Evolutionary conservation across 2,888 invertebrate genomes (phyloP), one percentile per base, ranked within the genome.

Genomic region (Cheilosia scutellata): DNA sequence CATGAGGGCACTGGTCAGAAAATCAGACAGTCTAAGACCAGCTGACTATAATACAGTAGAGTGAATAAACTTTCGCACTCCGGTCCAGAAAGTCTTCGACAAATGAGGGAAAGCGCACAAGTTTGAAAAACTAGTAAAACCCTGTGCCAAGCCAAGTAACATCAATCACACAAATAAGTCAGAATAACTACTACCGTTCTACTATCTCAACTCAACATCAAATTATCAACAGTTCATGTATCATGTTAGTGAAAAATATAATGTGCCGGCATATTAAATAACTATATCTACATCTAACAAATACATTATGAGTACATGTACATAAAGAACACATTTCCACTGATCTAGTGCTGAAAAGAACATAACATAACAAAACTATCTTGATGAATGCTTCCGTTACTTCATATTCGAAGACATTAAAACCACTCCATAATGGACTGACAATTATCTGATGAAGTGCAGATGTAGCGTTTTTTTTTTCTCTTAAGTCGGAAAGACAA

Each of bases 391-490:
- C 76, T 82, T 82, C 76, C 40, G 55, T 40, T 70, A 13, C 37
- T 44, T 66, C 42, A 65, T 53, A 60, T 63, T 72, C 57, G 7
- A 63, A 66, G 27, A 42, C 66, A 60, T 66, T 72, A 58, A 27
- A 51, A 76, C 65, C 58, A 63, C 66, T 51, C 49, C 51, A 51
- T 75, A 74, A 79, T 74, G 68, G 42, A 51, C 74, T 49, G 62
- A 84, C 63, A 84, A 84, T 68, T 72, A 84, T 79, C 83, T 75
- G 78, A 79, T 84, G 74, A 63, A 75, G 55, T 68, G 42, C 62
- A 62, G 60, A 65, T 55, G 25, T 42, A 33, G 16, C 37, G 65
- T 57, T 49, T 57, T 57, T 20, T 20, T 20, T 20, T 20, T 20
- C 20, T 20, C 2, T 20, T 20, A 20, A 58, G 25, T n/a, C 20